phyloP scores from a whole-genome alignment of 2,888 invertebrate genomes.

The Agrochola litura region DNA sequence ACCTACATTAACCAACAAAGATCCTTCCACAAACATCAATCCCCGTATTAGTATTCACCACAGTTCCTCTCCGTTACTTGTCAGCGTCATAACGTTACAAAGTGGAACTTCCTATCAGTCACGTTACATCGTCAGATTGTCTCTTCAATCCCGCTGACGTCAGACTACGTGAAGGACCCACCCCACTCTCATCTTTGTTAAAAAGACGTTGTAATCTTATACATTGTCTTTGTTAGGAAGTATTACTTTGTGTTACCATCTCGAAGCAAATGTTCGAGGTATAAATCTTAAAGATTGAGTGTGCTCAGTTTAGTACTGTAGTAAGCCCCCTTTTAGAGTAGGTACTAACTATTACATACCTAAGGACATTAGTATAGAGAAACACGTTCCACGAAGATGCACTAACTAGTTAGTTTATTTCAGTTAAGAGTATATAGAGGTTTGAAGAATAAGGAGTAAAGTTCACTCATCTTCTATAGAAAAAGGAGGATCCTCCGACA shows the following conservation, averaged over 20 bases:
- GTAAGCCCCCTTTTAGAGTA: not conserved
- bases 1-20: not conserved
- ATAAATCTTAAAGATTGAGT: not conserved
- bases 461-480: too few relatives aligned
- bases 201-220: slow-evolving; percentile 17
- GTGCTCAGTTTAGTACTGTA: not conserved
- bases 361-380: not conserved
- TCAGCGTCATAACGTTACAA: slow-evolving; percentile 30
- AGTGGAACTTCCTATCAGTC: slow-evolving; percentile 43
- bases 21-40: slow-evolving; percentile 14
- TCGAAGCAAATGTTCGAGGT: not conserved
- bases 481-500: too few relatives aligned
- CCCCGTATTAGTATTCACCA: slow-evolving; percentile 40
- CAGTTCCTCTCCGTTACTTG: slow-evolving; percentile 7
- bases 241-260: slow-evolving; percentile 6
- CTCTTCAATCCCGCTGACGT: slow-evolving; percentile 34
- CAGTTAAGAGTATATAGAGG: too few relatives aligned
- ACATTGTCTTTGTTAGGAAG: slow-evolving; percentile 20
- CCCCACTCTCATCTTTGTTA: slow-evolving; percentile 11
- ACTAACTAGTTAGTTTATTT: too few relatives aligned
- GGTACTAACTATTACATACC: not conserved
- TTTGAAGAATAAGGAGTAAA: too few relatives aligned
- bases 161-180: slow-evolving; percentile 38
- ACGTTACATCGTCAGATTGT: slow-evolving; percentile 41
- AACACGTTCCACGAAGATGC: too few relatives aligned